Evolutionary conservation across 2,113 vertebrate species (phyloP).

Genomic region (Lophotis ruficrista): DNA sequence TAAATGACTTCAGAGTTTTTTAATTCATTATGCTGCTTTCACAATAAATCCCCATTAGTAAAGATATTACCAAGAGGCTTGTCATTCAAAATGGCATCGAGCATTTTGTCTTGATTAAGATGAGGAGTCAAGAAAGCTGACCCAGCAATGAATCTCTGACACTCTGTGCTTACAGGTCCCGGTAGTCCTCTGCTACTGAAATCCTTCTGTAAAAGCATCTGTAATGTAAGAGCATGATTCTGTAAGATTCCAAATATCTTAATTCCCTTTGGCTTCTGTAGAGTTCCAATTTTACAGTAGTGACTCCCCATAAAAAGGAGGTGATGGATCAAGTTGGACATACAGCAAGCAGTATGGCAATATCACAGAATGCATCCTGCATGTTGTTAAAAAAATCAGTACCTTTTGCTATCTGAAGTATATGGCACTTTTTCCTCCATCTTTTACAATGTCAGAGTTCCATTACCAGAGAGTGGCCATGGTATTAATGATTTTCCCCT

Average conservation of each 20-base stretch:
- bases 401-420: not conserved
- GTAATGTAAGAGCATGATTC: fast-evolving
- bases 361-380: not conserved
- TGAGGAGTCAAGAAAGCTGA: not conserved
- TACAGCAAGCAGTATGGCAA: too few species aligned
- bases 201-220: not conserved
- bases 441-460: not conserved
- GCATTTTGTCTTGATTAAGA: not conserved
- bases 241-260: not conserved
- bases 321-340: not conserved
- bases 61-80: not conserved
- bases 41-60: not conserved
- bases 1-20: not conserved
- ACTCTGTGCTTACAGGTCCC: not conserved
- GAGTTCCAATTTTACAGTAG: not conserved
- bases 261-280: not conserved
- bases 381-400: not conserved
- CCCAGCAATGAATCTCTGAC: not conserved
- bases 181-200: not conserved
- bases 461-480: not conserved
- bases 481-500: not conserved
- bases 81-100: not conserved
- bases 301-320: not conserved
- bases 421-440: not conserved
- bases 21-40: constrained; percentile 14